Base-by-base conservation (phyloP, 2,888 invertebrate genomes). In the Drosophila testacea region DNA sequence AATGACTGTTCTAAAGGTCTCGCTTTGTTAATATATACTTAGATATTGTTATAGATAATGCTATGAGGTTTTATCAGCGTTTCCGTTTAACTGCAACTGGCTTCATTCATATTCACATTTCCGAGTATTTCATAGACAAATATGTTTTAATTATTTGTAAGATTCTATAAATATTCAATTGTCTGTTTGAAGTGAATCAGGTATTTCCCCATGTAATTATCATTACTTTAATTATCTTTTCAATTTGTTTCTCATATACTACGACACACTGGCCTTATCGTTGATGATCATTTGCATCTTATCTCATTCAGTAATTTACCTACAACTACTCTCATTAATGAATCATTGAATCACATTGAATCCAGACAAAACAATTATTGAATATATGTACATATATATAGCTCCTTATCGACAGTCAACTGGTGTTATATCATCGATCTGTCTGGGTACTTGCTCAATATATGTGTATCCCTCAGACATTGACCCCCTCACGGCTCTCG, bases 401-500 rank as follows among this genome's bases (percentile, higher is more conserved):
- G 13, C 36, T 39, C 54, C 67, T 68, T 62, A 62, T 68, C 44
- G 67, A 56, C 36, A 38, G 32, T 47, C 44, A 46, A 64, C 55
- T 55, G 9, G 11, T 9, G 63, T 77, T 77, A 77, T 77, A 77
- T 73, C 77, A 77, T 77, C 65, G 46, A 57, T 47, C 44, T 46
- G 57, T 44, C 47, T 46, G 51, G 27, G 46, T 39, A 13, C 51
- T 68, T 62, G 44, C 44, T 63, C 41, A 62, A 60, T 54, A 48
- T 48, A 16, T 32, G 6, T 32, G 4, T 32, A 32, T 32, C 32
- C 57, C 67, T 34, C 68, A 76, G 77, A 76, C 76, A 76, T 76
- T 76, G 76, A 77, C 41, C 68, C 32, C n/a, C 36, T 65, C 34
- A 22, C 50, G 44, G 41, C 42, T 59, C 62, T 75, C 75, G 75